phyloP scores from a whole-genome alignment of 2,797 vertebrate species.

The Danio choprae region DNA sequence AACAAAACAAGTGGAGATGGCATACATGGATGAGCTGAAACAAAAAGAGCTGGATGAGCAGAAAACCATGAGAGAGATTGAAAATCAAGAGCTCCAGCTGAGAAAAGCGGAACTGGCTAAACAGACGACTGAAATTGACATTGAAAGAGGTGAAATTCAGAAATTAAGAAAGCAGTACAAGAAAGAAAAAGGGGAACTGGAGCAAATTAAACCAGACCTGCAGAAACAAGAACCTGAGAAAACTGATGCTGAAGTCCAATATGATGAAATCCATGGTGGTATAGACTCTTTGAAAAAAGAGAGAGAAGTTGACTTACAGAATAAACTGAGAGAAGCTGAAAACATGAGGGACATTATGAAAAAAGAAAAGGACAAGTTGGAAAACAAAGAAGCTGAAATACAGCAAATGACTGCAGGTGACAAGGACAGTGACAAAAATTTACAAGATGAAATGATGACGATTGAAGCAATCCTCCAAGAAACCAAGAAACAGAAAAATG shows the following conservation, averaged over 20 bases:
- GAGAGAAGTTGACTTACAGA: constrained; percentile 24
- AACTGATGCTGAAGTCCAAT: constrained; percentile 17
- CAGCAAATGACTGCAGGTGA: constrained; percentile 11
- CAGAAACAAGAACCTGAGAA: constrained; percentile 13
- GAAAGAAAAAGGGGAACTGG: constrained; percentile 19
- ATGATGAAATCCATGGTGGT: background rate
- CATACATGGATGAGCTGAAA: constrained; percentile 5
- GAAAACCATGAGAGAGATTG: background rate
- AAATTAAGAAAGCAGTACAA: background rate
- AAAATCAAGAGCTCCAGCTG: constrained; percentile 14
- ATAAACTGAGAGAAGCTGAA: constrained; percentile 18
- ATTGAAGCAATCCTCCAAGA: constrained; percentile 37
- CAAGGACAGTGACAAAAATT: background rate
- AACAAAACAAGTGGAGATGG: constrained; percentile 19
- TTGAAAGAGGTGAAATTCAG: constrained; percentile 31
- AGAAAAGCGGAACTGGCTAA: constrained; percentile 17
- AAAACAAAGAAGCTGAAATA: constrained; percentile 26
- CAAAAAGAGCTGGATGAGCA: constrained; percentile 14
- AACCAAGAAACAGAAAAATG: constrained; percentile 21
- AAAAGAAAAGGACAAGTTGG: constrained; percentile 15
- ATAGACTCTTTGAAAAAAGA: constrained; percentile 4
- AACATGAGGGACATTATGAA: background rate
- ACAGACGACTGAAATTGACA: constrained; percentile 18
- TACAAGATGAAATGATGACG: constrained; percentile 34
- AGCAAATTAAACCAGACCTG: constrained; percentile 23